Evolutionary conservation across 2,888 invertebrate genomes (phyloP), one percentile per base, ranked within the genome.

Genomic region (Blastobasis adustella): DNA sequence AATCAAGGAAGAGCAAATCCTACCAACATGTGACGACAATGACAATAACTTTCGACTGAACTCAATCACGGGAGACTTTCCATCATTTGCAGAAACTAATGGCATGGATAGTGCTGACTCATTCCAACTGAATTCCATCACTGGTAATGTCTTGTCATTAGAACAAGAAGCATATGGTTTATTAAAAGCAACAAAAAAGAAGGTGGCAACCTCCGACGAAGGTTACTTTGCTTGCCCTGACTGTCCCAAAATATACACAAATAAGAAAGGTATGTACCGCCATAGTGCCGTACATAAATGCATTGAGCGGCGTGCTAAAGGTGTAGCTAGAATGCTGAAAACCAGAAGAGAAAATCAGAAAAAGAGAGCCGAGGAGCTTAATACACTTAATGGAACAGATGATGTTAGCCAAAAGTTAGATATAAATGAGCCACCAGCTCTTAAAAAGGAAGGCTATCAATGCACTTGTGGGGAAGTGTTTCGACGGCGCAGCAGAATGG

Each of bases 101-200:
- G 41, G 41, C 4, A 41, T 41, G 41, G 52, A 44, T 52, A 9
- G 10, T 45, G n/a, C 71, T 47, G 76, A 82, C 5, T 58, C 71
- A 8, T 87, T 84, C 48, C 84, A 82, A 62, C 60, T 88, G 0
- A 88, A 88, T 58, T 87, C 87, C 2, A 87, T 88, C 45, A 87
- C 88, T 2, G 83, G 87, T 0, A 77, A 87, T 52, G 70, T 79
- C 4, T 55, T 85, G 38, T 73, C 87, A 0, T 56, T 87, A 8
- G 85, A 86, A 62, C 83, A 88, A 62, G 82, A 86, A 64, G 86
- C 83, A 0, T 84, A 80, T 36, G 78, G 79, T 0, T 60, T 84
- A 39, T 59, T 85, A 5, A 72, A 79, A 68, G 71, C 73, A 76
- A n/a, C 5, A n/a, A 37, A 8, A 46, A 46, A 37, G 54, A 71